Base-by-base conservation (phyloP, 1,140 invertebrate genomes). In the Nomia melanderi region DNA sequence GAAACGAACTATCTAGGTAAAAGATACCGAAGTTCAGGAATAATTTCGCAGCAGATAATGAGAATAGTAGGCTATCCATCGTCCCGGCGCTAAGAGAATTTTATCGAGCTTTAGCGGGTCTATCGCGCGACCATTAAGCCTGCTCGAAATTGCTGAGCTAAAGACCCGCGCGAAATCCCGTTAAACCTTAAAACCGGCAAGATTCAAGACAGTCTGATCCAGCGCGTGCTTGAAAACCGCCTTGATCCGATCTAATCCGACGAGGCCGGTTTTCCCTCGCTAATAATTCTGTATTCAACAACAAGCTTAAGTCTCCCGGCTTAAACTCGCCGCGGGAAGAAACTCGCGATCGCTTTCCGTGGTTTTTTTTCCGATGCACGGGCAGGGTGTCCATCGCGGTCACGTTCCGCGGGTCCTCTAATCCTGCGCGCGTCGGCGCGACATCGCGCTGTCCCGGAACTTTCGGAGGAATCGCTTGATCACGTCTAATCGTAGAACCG, bases 201-300 rank as follows among this genome's bases (percentile, higher is more conserved):
- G 47, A 50, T n/a, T 50, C 47, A 5, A 50, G n/a, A 6, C 47
- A 7, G 47, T 50, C 47, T n/a, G 47, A 50, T 50, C 47, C 47
- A 50, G 47, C 47, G 47, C 20, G n/a, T 17, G n/a, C 47, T 50
- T 50, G 20, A 50, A n/a, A 50, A 50, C 47, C n/a, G 47, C 47
- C 20, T 50, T 50, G 47, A 50, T 50, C 47, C 47, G n/a, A 50
- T 50, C 47, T n/a, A 50, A 50, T 50, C 47, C 47, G 47, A 50
- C 47, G 47, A 20, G 47, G 47, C 47, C 47, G 47, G 47, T 50
- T 50, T 50, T 50, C 47, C n/a, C 47, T 50, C 20, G 47, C 47
- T 50, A 50, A 50, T 50, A 50, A 50, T n/a, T 50, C 47, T 50
- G 47, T 50, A 50, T n/a, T 50, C n/a, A 50, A 50, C 47, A n/a